These are phyloP conservation scores for Atherix ibis DNA, from an alignment of 2,888 invertebrate species.

Conservation along the genomic window DNA sequence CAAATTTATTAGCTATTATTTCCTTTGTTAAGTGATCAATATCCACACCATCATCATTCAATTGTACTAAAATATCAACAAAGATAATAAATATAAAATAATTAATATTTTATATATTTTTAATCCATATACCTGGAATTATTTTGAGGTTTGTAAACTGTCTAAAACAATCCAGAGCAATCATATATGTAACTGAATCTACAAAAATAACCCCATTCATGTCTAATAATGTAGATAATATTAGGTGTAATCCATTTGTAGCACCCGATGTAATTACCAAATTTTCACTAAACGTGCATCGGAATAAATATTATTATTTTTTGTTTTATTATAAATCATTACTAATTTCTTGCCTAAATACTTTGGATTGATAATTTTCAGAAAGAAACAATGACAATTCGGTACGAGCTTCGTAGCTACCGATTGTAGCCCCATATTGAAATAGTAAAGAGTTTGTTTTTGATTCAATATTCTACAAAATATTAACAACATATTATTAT, in stretches of 20 bases:
- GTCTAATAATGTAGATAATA: slow-evolving; percentile 38
- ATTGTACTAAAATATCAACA: slow-evolving; percentile 30
- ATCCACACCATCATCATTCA: slow-evolving; percentile 38
- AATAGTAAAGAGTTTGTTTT: slow-evolving; percentile 32
- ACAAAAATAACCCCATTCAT: slow-evolving; percentile 41
- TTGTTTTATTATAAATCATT: too few species aligned
- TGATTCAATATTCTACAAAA: slow-evolving; percentile 21
- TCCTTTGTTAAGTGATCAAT: slow-evolving; percentile 33
- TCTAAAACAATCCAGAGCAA: slow-evolving; percentile 38
- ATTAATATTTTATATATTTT: neutral
- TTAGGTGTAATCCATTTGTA: slow-evolving; percentile 40
- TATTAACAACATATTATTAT: slow-evolving; percentile 5
- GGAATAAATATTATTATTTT: too few species aligned
- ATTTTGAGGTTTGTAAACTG: slow-evolving; percentile 38
- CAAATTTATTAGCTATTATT: slow-evolving; percentile 24
- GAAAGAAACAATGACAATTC: slow-evolving; percentile 35
- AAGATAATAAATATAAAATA: slow-evolving; percentile 4
- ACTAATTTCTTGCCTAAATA: too few species aligned
- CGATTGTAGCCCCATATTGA: slow-evolving; percentile 39
- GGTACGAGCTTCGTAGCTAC: slow-evolving; percentile 34
- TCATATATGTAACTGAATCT: slow-evolving; percentile 48
- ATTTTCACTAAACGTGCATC: slow-evolving; percentile 28
- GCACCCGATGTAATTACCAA: slow-evolving; percentile 44
- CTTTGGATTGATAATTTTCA: slow-evolving; percentile 30
- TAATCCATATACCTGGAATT: slow-evolving; percentile 36